phyloP scores from a whole-genome alignment of 2,113 vertebrate genomes.

The Alethe diademata region DNA sequence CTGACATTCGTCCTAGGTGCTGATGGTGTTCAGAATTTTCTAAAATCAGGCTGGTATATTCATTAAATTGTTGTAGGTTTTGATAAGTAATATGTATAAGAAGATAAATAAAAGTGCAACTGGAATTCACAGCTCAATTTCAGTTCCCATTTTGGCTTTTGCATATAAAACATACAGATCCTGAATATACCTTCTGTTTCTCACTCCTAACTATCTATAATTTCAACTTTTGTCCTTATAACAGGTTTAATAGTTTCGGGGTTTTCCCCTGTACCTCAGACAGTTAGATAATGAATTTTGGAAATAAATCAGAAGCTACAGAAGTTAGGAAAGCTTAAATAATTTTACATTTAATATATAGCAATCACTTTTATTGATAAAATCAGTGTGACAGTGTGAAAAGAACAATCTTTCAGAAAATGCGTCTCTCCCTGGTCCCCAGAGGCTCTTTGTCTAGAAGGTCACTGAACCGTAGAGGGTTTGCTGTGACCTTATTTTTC shows the following conservation, averaged over 20 bases:
- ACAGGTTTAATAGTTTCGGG: neutral
- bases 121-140: neutral
- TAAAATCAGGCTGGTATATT: neutral
- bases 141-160: neutral
- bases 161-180: neutral
- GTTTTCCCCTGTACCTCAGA: neutral
- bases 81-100: neutral
- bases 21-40: neutral
- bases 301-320: neutral
- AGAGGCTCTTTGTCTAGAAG: constrained; percentile 12
- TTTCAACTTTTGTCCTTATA: neutral
- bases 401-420: neutral
- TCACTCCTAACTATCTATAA: neutral
- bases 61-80: neutral
- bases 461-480: neutral
- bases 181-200: neutral
- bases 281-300: neutral
- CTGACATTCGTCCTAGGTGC: neutral
- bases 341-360: neutral
- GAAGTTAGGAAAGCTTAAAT: neutral
- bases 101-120: neutral
- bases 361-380: neutral
- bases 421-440: neutral
- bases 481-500: constrained; percentile 45
- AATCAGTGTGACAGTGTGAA: constrained; percentile 26